These are phyloP conservation scores for Drosophila limbata DNA, from an alignment of 2,888 invertebrate species.

Conservation along the genomic window DNA sequence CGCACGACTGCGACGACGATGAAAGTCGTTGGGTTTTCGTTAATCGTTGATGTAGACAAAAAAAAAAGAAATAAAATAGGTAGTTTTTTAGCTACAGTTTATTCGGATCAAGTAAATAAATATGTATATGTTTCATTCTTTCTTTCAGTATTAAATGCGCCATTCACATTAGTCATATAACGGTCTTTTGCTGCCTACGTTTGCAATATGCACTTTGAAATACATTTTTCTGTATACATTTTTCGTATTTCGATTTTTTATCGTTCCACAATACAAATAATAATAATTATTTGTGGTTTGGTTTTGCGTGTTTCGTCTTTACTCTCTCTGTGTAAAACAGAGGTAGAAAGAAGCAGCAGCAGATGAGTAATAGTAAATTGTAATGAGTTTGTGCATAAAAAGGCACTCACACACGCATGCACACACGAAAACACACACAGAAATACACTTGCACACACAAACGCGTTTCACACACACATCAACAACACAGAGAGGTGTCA, in stretches of 20 bases:
- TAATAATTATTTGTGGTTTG: conserved; percentile 34
- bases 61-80: conserved; percentile 66
- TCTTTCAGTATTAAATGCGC: conserved; percentile 35
- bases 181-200: conserved; percentile 24
- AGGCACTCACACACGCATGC: conserved; percentile 43
- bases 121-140: conserved; percentile 26
- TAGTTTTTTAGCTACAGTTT: conserved; percentile 65
- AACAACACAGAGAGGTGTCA: conserved; percentile 7
- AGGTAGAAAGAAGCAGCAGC: conserved; percentile 27
- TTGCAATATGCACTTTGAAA: conserved; percentile 41
- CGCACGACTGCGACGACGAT: conserved; percentile 66
- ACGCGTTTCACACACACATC: conserved; percentile 5
- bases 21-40: conserved; percentile 82
- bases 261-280: conserved; percentile 31
- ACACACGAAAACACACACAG: conserved; percentile 12
- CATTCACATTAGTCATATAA: conserved; percentile 32
- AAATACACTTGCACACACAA: conserved; percentile 19
- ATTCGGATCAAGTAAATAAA: conserved; percentile 47
- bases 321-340: conserved; percentile 13
- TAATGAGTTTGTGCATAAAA: conserved; percentile 67
- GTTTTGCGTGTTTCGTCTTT: conserved; percentile 29
- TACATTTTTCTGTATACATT: conserved; percentile 46
- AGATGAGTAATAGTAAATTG: conserved; percentile 66
- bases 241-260: conserved; percentile 50
- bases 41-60: conserved; percentile 84